A percentile compares a stretch with the other conserved stretches of the same genome.
Conservation (phyloP, 2,888 invertebrate genomes). For the Asteroscopus sphinx region DNA sequence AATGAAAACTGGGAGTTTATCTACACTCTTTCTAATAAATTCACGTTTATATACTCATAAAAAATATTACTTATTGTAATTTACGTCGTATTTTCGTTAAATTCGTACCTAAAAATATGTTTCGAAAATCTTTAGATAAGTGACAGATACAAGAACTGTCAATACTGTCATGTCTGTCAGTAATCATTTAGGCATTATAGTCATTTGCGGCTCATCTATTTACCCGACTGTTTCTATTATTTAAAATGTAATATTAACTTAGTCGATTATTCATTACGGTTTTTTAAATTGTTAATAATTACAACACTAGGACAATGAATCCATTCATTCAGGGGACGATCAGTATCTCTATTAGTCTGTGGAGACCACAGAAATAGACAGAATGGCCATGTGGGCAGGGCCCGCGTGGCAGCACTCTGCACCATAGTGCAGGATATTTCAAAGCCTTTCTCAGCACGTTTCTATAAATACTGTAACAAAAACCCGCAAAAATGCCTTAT, state of each 20-base stretch:
- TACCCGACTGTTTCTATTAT: neutral
- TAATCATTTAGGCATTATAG: constrained; percentile 14
- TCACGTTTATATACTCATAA: constrained; percentile 7
- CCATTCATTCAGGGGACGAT: too few species aligned
- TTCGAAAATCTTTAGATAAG: constrained; percentile 57
- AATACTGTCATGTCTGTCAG: constrained; percentile 64
- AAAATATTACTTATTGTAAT: constrained; percentile 50
- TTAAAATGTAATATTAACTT: neutral
- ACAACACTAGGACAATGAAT: neutral
- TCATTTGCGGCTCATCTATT: constrained; percentile 29
- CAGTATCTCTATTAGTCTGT: too few species aligned
- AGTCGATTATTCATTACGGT: constrained; percentile 20
- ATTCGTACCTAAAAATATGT: constrained; percentile 72
- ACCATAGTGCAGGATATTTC: too few species aligned
- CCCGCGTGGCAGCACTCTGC: too few species aligned
- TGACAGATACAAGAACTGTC: constrained; percentile 72
- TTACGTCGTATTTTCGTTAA: constrained; percentile 63
- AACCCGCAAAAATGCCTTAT: too few species aligned
- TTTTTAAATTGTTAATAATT: too few species aligned
- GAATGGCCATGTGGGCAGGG: too few species aligned
- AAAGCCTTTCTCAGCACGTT: too few species aligned
- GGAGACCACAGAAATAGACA: too few species aligned
- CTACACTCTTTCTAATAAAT: constrained; percentile 12
- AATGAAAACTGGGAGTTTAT: constrained; percentile 18
- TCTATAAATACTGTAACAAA: too few species aligned